Base-by-base conservation (phyloP, 2,888 invertebrate species). In the Acrobasis suavella region DNA sequence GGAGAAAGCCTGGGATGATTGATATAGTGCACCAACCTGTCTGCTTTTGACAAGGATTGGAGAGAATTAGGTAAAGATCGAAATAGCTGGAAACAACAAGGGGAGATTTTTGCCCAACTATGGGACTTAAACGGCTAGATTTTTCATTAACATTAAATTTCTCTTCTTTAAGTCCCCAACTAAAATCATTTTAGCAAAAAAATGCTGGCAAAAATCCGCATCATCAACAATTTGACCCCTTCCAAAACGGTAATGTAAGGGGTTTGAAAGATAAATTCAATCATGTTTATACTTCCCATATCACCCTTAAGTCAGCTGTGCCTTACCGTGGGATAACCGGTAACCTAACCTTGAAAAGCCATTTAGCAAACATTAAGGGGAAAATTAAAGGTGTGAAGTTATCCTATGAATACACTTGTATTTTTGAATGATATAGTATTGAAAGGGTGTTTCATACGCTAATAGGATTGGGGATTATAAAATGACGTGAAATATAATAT, bases 311-410 rank as follows among this genome's bases (percentile, higher is more conserved):
- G 60, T 51, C 59, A 60, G 51, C 50, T 60, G 60, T 60, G 52
- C 51, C 60, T 56, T n/a, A 38, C 62, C 55, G 62, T 62, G 62
- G 55, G 62, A 62, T 37, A 32, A 32, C 16, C 16, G 14, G 50
- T 17, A 17, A 50, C 17, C 8, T 22, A 51, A 62, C 62, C 62
- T 62, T 62, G 62, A 62, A 46, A 49, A 62, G 55, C 49, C 62
- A 50, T 62, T 62, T 62, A 62, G 62, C 62, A 62, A 62, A 62
- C 55, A 55, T 62, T 55, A 50, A 22, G 49, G 62, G 37, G 7
- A 55, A 15, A 46, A 49, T 55, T 12, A 37, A 14, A 62, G 62
- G 62, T 62, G 62, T 55, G 49, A 62, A 62, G 49, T 54, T 61
- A 37, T 37, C 39, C n/a, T 7, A 22, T 52, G 52, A 61, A 51